These are phyloP conservation scores for Quiscalus mexicanus DNA, from an alignment of 2,113 vertebrate species.

Conservation along the genomic window DNA sequence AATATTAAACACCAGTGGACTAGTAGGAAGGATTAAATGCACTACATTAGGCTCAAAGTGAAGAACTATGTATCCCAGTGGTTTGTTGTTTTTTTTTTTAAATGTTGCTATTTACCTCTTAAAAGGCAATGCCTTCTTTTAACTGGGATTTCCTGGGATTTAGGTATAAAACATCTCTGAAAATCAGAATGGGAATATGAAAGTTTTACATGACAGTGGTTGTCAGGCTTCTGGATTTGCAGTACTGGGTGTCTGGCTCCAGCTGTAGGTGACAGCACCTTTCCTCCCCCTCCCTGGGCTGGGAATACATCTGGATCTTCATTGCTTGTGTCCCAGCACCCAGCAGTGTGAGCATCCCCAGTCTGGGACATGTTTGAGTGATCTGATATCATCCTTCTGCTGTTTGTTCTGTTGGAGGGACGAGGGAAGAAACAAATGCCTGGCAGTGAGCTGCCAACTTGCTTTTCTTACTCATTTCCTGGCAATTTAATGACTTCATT, in stretches of 20 bases:
- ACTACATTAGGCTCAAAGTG: not conserved
- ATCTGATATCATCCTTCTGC: not conserved
- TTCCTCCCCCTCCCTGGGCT: not conserved
- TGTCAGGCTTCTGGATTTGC: not conserved
- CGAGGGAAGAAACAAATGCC: not conserved
- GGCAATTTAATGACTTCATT: not conserved
- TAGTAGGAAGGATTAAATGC: not conserved
- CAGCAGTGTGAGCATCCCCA: not conserved
- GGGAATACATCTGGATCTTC: not conserved
- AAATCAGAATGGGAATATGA: not conserved
- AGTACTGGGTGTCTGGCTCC: not conserved
- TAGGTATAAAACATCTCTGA: not conserved
- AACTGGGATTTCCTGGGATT: not conserved
- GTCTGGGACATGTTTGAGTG: not conserved
- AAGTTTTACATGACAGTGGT: not conserved
- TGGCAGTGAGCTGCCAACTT: not conserved
- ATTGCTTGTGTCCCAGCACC: not conserved
- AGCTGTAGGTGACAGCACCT: not conserved
- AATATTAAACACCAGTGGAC: not conserved
- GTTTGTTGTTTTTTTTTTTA: not conserved
- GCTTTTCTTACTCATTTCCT: not conserved
- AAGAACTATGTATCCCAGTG: not conserved
- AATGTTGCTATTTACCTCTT: not conserved
- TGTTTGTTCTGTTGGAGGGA: not conserved
- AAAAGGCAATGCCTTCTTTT: not conserved